Evolutionary conservation across 2,113 vertebrate genomes (phyloP).

Genomic region (Pithys albifrons): DNA sequence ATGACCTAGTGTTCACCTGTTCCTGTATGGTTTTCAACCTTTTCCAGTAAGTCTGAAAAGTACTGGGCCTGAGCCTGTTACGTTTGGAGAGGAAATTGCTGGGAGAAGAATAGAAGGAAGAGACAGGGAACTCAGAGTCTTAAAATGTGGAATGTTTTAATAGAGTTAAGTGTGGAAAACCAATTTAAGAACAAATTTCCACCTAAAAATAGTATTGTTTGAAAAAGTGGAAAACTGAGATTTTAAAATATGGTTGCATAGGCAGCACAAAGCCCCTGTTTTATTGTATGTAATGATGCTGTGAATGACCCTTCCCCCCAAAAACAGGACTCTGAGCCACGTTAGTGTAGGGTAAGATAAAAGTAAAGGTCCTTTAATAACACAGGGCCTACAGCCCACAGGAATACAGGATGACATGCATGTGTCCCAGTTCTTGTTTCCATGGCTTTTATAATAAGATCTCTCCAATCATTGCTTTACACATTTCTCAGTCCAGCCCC

Average conservation of each 20-base stretch:
- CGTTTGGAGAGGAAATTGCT: not conserved
- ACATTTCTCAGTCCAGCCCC: too few species aligned
- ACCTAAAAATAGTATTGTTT: not conserved
- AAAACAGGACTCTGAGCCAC: too few species aligned
- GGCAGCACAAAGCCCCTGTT: not conserved
- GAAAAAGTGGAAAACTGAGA: not conserved
- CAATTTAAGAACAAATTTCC: not conserved
- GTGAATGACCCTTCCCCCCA: too few species aligned
- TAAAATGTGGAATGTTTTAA: not conserved
- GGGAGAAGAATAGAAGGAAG: not conserved
- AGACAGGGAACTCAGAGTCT: not conserved
- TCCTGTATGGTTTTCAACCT: not conserved
- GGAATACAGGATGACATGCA: too few species aligned
- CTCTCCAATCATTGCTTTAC: too few species aligned
- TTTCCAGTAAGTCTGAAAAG: not conserved
- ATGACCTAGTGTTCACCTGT: not conserved
- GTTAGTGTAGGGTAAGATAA: too few species aligned
- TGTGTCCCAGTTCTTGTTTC: too few species aligned
- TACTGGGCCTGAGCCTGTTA: accelerated
- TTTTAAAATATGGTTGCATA: not conserved
- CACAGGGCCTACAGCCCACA: too few species aligned
- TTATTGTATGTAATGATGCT: not conserved
- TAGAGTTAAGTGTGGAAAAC: not conserved
- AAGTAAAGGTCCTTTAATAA: too few species aligned
- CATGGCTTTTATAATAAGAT: too few species aligned